phyloP scores from a whole-genome alignment of 2,113 vertebrate genomes.

The Tupaia tana region DNA sequence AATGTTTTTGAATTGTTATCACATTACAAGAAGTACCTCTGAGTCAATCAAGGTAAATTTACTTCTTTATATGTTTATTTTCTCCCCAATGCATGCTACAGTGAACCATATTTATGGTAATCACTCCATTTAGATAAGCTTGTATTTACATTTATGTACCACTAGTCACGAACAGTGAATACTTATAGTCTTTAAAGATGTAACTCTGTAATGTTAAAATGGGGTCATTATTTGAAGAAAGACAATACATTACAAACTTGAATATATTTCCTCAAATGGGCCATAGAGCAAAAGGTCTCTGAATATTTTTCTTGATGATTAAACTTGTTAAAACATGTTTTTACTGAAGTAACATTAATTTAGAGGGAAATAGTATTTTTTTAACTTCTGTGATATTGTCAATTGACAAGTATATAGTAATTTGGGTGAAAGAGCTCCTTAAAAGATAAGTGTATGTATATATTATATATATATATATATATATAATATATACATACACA shows the following conservation, averaged over 20 bases:
- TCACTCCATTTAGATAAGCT: conserved; percentile 74
- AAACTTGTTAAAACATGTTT: conserved; percentile 18
- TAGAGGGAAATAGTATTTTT: neutral
- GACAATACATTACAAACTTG: conserved; percentile 27
- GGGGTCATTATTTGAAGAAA: conserved; percentile 70
- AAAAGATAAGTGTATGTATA: neutral
- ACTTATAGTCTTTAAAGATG: conserved; percentile 63
- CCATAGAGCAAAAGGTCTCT: neutral
- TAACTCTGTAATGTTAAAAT: conserved; percentile 53
- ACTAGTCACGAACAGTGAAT: conserved; percentile 75
- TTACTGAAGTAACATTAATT: neutral
- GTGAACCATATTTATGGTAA: conserved; percentile 76
- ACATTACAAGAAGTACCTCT: conserved; percentile 69
- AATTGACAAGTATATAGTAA: conserved; percentile 32
- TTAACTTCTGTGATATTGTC: neutral
- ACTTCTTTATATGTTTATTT: conserved; percentile 79
- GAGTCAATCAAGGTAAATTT: conserved; percentile 75
- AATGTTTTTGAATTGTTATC: conserved; percentile 72
- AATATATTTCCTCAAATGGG: conserved; percentile 9
- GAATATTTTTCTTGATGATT: conserved; percentile 2
- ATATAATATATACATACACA: no score
- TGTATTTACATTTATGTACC: conserved; percentile 76
- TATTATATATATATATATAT: no score
- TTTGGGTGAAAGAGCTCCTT: neutral
- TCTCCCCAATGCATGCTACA: conserved; percentile 67